phyloP scores from a whole-genome alignment of 2,113 vertebrate genomes.

The Nymphicus hollandicus region DNA sequence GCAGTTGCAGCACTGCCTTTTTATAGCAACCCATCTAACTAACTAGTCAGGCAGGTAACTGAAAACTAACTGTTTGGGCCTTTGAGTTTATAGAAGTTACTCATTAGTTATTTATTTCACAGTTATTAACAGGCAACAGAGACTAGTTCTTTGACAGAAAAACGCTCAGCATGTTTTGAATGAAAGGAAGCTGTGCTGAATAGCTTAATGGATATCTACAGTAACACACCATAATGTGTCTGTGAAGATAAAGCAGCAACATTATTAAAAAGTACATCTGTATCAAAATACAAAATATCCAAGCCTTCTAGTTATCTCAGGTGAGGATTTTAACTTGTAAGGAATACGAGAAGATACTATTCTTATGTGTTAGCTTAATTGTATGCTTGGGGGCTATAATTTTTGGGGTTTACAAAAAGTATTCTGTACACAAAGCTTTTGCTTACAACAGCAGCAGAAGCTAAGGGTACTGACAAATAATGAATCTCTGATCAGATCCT shows the following conservation, averaged over 20 bases:
- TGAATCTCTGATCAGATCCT: not conserved
- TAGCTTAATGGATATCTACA: not conserved
- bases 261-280: not conserved
- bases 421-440: not conserved
- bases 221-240: fast-evolving
- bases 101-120: not conserved
- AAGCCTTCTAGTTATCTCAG: not conserved
- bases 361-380: not conserved
- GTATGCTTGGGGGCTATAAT: not conserved
- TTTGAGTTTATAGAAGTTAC: not conserved
- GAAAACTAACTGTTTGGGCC: not conserved
- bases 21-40: not conserved
- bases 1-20: not conserved
- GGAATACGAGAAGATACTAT: not conserved
- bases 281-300: not conserved
- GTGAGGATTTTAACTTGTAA: not conserved
- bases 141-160: not conserved
- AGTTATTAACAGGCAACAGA: not conserved
- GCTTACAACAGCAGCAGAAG: not conserved
- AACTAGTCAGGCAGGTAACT: not conserved
- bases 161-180: not conserved
- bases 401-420: not conserved
- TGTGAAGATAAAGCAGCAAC: not conserved
- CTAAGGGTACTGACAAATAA: not conserved
- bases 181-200: not conserved